phyloP scores from a whole-genome alignment of 2,797 vertebrate genomes.

The Xiphophorus birchmanni region DNA sequence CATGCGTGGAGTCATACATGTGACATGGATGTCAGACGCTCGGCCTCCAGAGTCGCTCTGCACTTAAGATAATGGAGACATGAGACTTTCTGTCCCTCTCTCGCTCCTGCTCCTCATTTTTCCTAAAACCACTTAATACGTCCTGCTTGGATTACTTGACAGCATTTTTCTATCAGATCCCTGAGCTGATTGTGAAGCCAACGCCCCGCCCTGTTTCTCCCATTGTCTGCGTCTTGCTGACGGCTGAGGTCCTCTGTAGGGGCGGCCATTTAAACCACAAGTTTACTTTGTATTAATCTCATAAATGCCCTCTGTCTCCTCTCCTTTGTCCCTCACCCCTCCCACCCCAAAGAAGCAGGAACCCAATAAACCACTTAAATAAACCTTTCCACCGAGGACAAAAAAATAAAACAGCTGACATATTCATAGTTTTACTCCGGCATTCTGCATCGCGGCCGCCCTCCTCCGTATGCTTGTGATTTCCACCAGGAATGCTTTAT shows the following conservation, averaged over 20 bases:
- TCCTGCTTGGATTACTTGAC: constrained; percentile 17
- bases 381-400: constrained; percentile 77
- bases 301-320: constrained; percentile 73
- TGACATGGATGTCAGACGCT: constrained; percentile 56
- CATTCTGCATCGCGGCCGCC: constrained; percentile 32
- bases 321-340: constrained; percentile 43
- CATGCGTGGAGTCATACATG: constrained; percentile 42
- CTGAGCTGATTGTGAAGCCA: constrained; percentile 45
- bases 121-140: constrained; percentile 43
- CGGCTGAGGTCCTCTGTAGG: constrained; percentile 60
- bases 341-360: constrained; percentile 56
- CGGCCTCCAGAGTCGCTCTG: constrained; percentile 31
- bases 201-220: constrained; percentile 5
- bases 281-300: constrained; percentile 82
- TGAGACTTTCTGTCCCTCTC: constrained; percentile 31
- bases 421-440: constrained; percentile 77
- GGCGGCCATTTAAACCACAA: constrained; percentile 66
- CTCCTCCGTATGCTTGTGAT: constrained; percentile 68
- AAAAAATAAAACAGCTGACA: constrained; percentile 78
- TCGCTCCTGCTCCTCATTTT: constrained; percentile 45
- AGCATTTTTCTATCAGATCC: constrained; percentile 26
- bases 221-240: constrained; percentile 40
- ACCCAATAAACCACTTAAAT: constrained; percentile 83
- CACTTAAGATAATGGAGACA: constrained; percentile 68
- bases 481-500: constrained; percentile 83